Conservation (phyloP, 1,140 invertebrate species). For the Rhagoletis pomonella region DNA sequence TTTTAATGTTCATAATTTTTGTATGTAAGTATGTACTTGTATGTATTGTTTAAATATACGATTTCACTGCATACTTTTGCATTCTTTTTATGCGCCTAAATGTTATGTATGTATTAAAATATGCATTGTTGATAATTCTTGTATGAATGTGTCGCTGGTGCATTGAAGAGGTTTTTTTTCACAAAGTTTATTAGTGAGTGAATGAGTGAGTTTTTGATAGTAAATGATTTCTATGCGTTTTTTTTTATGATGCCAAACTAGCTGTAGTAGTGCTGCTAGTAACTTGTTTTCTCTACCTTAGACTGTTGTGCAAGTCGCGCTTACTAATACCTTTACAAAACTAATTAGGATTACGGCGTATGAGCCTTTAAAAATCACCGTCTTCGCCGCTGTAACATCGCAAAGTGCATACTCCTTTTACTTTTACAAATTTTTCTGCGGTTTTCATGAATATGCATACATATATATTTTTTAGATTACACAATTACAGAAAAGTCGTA, state of each 20-base stretch:
- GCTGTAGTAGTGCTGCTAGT: too few relatives aligned
- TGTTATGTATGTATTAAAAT: neutral
- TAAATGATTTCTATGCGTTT: too few relatives aligned
- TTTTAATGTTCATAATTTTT: neutral
- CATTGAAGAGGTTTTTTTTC: neutral
- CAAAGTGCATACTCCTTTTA: neutral
- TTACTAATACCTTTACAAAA: neutral
- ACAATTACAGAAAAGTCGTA: conserved; percentile 18
- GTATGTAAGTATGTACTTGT: neutral
- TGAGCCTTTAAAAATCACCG: too few relatives aligned
- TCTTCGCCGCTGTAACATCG: neutral
- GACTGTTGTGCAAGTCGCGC: too few relatives aligned
- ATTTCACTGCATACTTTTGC: neutral
- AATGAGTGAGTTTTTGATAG: too few relatives aligned
- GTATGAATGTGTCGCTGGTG: conserved; percentile 34
- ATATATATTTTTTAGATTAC: conserved; percentile 5
- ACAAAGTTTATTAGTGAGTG: neutral
- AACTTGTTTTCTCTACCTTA: too few relatives aligned
- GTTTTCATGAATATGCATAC: neutral
- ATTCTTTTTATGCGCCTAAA: neutral
- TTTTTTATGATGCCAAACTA: too few relatives aligned
- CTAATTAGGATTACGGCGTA: too few relatives aligned
- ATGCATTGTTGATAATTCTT: conserved; percentile 20
- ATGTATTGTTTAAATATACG: neutral
- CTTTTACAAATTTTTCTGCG: conserved; percentile 8